phyloP scores from a whole-genome alignment of 2,113 vertebrate species.

The Lathamus discolor region DNA sequence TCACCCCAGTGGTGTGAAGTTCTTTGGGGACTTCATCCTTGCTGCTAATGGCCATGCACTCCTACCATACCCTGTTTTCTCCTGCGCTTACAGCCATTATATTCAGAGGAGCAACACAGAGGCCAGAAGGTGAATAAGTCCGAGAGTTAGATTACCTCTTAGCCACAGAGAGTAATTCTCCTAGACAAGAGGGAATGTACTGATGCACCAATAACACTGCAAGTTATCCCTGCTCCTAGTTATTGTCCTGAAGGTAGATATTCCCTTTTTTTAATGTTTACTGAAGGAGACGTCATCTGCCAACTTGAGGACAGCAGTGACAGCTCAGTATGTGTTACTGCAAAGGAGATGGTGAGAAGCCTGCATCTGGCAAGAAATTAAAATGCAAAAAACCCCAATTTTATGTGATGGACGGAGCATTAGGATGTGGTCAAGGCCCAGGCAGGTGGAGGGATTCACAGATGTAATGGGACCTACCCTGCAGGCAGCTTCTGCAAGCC shows the following conservation, averaged over 20 bases:
- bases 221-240: neutral
- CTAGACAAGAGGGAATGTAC: slow-evolving; percentile 21
- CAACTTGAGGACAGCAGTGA: neutral
- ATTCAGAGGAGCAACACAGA: slow-evolving; percentile 16
- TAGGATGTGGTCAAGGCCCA: neutral
- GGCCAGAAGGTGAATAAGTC: slow-evolving; percentile 55
- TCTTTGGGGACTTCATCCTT: neutral
- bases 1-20: neutral
- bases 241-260: neutral
- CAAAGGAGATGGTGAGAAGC: neutral
- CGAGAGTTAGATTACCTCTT: slow-evolving; percentile 50
- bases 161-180: slow-evolving; percentile 34
- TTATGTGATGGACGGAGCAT: neutral
- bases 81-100: neutral
- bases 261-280: neutral
- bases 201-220: neutral
- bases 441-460: fast-evolving
- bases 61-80: neutral
- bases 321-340: neutral
- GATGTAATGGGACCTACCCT: neutral
- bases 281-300: neutral
- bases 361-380: neutral
- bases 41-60: neutral
- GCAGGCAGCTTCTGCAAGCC: neutral
- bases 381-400: neutral